Percentiles rank a stretch among this genome's conserved stretches.
These are phyloP conservation scores for Cecidostiba fungosa DNA, from an alignment of 2,888 invertebrate species.

Conservation along the genomic window DNA sequence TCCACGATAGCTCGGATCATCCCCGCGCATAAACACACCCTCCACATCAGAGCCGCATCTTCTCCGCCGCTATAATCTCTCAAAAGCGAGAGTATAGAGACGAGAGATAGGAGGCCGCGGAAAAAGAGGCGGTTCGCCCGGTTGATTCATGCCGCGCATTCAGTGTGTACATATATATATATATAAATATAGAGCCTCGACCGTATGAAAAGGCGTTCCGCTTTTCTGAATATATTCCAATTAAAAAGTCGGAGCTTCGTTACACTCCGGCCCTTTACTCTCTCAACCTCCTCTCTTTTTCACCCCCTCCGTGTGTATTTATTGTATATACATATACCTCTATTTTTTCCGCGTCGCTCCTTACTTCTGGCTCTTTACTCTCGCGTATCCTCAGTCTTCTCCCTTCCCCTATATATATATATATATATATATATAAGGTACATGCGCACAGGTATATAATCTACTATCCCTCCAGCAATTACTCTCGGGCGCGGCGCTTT, in stretches of 20 bases:
- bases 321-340: background rate
- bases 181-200: slow-evolving; percentile 75
- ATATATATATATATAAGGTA: background rate
- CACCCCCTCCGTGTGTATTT: slow-evolving; percentile 53
- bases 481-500: slow-evolving; percentile 67
- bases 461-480: slow-evolving; percentile 73
- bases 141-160: slow-evolving; percentile 71
- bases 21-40: background rate
- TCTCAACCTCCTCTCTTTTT: slow-evolving; percentile 11
- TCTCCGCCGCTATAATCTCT: background rate
- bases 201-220: slow-evolving; percentile 79
- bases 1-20: background rate
- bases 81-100: background rate
- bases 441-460: background rate
- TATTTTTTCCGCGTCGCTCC: slow-evolving; percentile 62
- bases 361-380: slow-evolving; percentile 74
- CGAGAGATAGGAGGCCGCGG: background rate
- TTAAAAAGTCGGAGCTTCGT: slow-evolving; percentile 80
- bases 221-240: slow-evolving; percentile 80
- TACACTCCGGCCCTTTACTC: slow-evolving; percentile 73
- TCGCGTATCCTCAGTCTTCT: slow-evolving; percentile 64
- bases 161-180: background rate
- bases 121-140: slow-evolving; percentile 10
- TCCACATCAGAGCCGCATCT: too few species aligned
- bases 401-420: background rate